A percentile compares a stretch with the other conserved stretches of the same genome.
Evolutionary conservation across 2,888 invertebrate species (phyloP).

Genomic region (Phasia obesa): DNA sequence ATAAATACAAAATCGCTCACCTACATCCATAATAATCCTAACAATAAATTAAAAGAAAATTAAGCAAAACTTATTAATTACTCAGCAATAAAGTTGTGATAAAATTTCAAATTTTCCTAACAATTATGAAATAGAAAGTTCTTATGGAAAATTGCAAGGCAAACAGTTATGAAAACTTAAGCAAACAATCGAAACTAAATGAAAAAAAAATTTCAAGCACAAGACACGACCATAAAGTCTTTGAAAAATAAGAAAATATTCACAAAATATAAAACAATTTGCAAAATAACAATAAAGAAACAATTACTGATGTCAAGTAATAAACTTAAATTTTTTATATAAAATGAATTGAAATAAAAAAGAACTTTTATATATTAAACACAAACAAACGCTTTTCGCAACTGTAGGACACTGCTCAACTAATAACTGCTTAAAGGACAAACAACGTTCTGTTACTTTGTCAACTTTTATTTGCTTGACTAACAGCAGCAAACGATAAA

Average conservation of each 20-base stretch:
- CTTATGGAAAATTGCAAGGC: slow-evolving; percentile 75
- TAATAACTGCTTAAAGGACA: slow-evolving; percentile 18
- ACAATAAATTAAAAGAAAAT: neutral
- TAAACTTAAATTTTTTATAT: neutral
- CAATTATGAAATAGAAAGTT: slow-evolving; percentile 71
- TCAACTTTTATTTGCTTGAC: slow-evolving; percentile 52
- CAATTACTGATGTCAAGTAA: slow-evolving; percentile 37
- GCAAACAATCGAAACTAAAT: slow-evolving; percentile 36
- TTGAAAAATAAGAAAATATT: slow-evolving; percentile 23
- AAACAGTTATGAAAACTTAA: slow-evolving; percentile 74
- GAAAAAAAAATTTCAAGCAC: slow-evolving; percentile 1
- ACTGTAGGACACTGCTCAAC: slow-evolving; percentile 9
- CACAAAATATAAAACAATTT: slow-evolving; percentile 38
- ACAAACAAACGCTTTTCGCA: slow-evolving; percentile 34
- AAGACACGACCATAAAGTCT: slow-evolving; percentile 9
- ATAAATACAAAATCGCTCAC: neutral
- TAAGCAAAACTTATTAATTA: slow-evolving; percentile 46
- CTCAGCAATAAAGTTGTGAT: slow-evolving; percentile 36
- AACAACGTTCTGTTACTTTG: slow-evolving; percentile 20
- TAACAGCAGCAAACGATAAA: slow-evolving; percentile 31
- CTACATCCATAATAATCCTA: neutral
- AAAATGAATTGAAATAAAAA: slow-evolving; percentile 4
- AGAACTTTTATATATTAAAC: neutral
- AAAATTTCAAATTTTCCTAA: slow-evolving; percentile 41
- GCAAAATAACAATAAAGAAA: slow-evolving; percentile 5